Evolutionary conservation across 2,888 invertebrate genomes (phyloP).

Genomic region (Ametastegia equiseti): DNA sequence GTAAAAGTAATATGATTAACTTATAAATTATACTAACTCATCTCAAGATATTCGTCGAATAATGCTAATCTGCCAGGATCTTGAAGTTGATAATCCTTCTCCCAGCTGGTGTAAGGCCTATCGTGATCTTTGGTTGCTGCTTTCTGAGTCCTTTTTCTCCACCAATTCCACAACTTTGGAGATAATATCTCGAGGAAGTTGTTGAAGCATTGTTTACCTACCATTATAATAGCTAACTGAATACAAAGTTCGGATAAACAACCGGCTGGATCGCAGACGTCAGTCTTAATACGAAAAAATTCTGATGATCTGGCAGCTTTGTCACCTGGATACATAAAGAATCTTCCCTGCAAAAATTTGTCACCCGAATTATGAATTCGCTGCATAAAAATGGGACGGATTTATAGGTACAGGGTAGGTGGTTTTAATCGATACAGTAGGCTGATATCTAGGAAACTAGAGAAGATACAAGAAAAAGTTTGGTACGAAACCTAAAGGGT

Average conservation of each 20-base stretch:
- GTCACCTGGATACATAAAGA: constrained; percentile 93
- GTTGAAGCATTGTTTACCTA: constrained; percentile 96
- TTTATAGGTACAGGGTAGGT: too few species aligned
- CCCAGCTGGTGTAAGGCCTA: constrained; percentile 91
- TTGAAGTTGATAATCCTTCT: constrained; percentile 95
- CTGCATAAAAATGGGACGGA: neutral
- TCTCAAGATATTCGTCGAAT: constrained; percentile 98
- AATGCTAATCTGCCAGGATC: constrained; percentile 93
- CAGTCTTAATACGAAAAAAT: constrained; percentile 88
- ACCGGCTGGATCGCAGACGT: constrained; percentile 95
- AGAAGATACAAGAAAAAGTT: too few species aligned
- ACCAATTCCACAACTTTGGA: constrained; percentile 95
- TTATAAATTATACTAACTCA: constrained; percentile 84
- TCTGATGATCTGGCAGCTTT: constrained; percentile 85
- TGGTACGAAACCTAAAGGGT: too few species aligned
- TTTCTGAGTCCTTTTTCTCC: constrained; percentile 88
- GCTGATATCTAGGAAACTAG: too few species aligned
- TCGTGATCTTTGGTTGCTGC: constrained; percentile 86
- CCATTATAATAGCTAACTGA: constrained; percentile 95
- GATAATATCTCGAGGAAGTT: constrained; percentile 94
- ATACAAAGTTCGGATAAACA: constrained; percentile 95
- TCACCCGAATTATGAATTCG: neutral
- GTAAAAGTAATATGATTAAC: neutral
- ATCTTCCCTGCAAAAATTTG: constrained; percentile 82
- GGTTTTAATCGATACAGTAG: too few species aligned